phyloP scores from a whole-genome alignment of 92 coral and sea anemone genomes.

The Virgularia gustaviana region DNA sequence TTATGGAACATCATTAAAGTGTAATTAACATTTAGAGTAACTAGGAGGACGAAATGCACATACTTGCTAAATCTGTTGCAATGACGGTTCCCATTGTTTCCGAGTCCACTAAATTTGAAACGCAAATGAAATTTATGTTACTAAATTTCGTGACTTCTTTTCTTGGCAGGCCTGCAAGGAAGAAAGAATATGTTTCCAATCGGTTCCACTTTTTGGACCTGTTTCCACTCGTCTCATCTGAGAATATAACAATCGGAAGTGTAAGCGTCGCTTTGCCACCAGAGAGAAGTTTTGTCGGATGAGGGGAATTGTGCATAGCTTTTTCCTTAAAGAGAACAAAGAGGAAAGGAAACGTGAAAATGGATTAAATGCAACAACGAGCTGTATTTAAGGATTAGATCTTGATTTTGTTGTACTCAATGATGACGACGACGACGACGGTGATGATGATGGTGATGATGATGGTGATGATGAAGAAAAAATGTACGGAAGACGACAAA shows the following conservation, averaged over 20 bases:
- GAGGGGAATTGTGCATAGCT: too few species aligned
- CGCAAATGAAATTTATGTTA: slow-evolving; percentile 12
- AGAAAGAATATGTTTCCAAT: slow-evolving; percentile 16
- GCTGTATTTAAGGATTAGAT: too few species aligned
- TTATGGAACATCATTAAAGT: not conserved
- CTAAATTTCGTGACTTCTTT: slow-evolving; percentile 5
- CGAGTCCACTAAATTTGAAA: slow-evolving; percentile 6
- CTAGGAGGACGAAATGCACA: too few species aligned
- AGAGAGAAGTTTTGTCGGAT: not conserved
- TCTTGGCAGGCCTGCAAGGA: slow-evolving; percentile 13
- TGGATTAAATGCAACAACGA: too few species aligned
- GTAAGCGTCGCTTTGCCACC: slow-evolving; percentile 2
- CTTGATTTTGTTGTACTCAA: too few species aligned
- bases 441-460: too few species aligned
- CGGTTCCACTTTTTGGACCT: slow-evolving; percentile 6
- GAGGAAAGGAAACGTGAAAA: too few species aligned
- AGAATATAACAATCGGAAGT: not conserved
- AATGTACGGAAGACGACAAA: too few species aligned
- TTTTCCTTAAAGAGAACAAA: too few species aligned
- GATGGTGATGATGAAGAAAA: too few species aligned
- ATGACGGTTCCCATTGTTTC: not conserved
- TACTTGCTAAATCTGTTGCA: slow-evolving; percentile 1
- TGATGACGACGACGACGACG: too few species aligned
- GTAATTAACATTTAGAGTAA: not conserved
- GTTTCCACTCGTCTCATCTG: slow-evolving; percentile 5